Percentiles rank a stretch among this genome's conserved stretches.
Evolutionary conservation across 2,797 vertebrate genomes (phyloP).

Genomic region (Notolabrus celidotus): DNA sequence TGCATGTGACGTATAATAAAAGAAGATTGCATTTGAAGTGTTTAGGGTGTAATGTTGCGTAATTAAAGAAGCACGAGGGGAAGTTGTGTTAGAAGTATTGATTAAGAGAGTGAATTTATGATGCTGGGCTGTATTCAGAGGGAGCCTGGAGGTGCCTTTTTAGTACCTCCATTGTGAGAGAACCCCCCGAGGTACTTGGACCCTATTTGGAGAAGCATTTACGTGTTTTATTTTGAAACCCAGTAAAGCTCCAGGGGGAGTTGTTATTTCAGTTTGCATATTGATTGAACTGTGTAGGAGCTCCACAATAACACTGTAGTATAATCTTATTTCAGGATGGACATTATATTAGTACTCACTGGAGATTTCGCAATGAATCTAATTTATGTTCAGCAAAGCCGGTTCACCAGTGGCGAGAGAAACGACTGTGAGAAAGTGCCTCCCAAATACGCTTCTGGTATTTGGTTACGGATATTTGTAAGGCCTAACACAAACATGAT

Average conservation of each 20-base stretch:
- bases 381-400: constrained; percentile 58
- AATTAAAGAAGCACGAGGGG: constrained; percentile 29
- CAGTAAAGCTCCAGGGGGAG: constrained; percentile 8
- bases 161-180: constrained; percentile 5
- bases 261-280: constrained; percentile 42
- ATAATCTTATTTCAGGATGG: constrained; percentile 47
- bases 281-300: constrained; percentile 35
- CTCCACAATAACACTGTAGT: constrained; percentile 26
- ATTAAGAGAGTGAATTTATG: constrained; percentile 28
- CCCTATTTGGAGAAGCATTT: constrained; percentile 24
- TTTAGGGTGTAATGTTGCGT: constrained; percentile 25
- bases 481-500: constrained; percentile 63
- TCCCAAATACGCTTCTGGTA: constrained; percentile 48
- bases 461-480: constrained; percentile 58
- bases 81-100: constrained; percentile 33
- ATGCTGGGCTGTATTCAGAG: constrained; percentile 1
- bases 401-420: constrained; percentile 43
- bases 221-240: constrained; percentile 24
- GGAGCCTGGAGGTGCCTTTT: not conserved
- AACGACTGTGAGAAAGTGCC: constrained; percentile 28
- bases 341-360: constrained; percentile 40
- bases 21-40: constrained; percentile 11
- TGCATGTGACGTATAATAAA: constrained; percentile 20
- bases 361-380: constrained; percentile 46
- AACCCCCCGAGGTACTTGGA: not conserved